phyloP scores from a whole-genome alignment of 2,888 invertebrate species.

The Cephus runcator region DNA sequence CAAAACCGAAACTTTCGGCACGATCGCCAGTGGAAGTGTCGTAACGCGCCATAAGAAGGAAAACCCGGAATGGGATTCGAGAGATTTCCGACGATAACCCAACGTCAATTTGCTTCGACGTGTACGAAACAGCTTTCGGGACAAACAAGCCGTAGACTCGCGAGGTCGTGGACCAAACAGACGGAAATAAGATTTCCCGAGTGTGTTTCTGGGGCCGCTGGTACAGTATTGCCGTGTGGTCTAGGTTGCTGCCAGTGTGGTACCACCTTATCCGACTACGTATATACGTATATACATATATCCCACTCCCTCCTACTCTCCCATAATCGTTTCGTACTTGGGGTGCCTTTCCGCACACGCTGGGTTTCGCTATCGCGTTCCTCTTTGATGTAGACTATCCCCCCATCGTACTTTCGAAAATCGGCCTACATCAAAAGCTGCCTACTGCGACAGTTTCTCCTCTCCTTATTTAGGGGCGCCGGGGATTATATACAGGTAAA shows the following conservation, averaged over 20 bases:
- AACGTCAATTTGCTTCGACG: constrained; percentile 6
- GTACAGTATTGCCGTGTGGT: neutral
- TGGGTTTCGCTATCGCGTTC: neutral
- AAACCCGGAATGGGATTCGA: neutral
- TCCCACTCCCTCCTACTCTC: neutral
- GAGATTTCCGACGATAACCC: constrained; percentile 4
- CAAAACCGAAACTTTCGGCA: constrained; percentile 2
- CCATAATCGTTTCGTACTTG: neutral
- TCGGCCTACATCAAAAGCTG: neutral
- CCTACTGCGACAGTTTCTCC: neutral
- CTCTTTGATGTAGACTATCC: neutral
- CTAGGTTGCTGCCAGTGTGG: neutral
- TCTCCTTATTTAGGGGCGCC: neutral
- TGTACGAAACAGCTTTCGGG: constrained; percentile 4
- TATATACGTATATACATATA: neutral
- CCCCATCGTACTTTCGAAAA: neutral
- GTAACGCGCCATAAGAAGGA: constrained; percentile 4
- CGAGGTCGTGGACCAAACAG: neutral
- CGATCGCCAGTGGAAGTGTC: neutral
- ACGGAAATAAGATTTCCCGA: constrained; percentile 3
- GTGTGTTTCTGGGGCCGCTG: neutral
- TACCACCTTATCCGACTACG: neutral
- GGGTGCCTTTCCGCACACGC: neutral
- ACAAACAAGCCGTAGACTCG: constrained; percentile 4
- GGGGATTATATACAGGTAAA: neutral